A percentile compares a stretch with the other conserved stretches of the same genome.
Conservation (phyloP, 1,140 invertebrate species). For the Stegodyphus mimosarum region DNA sequence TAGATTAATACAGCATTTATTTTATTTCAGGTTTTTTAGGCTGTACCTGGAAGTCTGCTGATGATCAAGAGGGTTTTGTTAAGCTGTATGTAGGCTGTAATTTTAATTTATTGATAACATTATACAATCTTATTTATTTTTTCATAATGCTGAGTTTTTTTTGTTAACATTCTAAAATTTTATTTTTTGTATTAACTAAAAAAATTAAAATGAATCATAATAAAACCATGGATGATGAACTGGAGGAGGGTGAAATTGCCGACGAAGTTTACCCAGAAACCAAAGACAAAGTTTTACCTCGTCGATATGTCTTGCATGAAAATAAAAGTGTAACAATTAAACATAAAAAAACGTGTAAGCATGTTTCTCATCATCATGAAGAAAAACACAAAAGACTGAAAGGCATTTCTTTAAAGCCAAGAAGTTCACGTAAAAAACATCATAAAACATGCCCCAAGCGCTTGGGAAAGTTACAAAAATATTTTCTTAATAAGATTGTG, state of each 20-base stretch:
- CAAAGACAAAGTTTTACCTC: slow-evolving; percentile 16
- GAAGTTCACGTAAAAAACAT: slow-evolving; percentile 1
- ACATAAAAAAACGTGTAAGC: slow-evolving; percentile 22
- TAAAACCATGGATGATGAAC: slow-evolving; percentile 2
- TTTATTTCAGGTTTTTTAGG: no score
- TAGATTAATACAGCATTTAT: no score
- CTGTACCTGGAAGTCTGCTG: no score
- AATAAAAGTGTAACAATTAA: slow-evolving; percentile 12
- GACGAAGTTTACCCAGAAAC: slow-evolving; percentile 15
- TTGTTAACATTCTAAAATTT: background rate
- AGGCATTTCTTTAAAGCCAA: background rate
- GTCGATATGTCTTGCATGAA: slow-evolving; percentile 29
- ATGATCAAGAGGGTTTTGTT: no score
- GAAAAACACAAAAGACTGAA: slow-evolving; percentile 6
- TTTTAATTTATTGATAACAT: no score
- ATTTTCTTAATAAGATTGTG: background rate
- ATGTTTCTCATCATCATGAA: slow-evolving; percentile 15
- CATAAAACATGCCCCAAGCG: slow-evolving; percentile 8
- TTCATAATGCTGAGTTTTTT: no score
- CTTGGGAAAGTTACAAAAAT: background rate
- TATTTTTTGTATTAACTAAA: background rate
- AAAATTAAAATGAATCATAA: background rate
- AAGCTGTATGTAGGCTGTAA: no score
- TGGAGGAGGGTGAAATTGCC: slow-evolving; percentile 51
- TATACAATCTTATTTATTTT: no score